Conservation (phyloP, 2,888 invertebrate species). For the Diaperis boleti region DNA sequence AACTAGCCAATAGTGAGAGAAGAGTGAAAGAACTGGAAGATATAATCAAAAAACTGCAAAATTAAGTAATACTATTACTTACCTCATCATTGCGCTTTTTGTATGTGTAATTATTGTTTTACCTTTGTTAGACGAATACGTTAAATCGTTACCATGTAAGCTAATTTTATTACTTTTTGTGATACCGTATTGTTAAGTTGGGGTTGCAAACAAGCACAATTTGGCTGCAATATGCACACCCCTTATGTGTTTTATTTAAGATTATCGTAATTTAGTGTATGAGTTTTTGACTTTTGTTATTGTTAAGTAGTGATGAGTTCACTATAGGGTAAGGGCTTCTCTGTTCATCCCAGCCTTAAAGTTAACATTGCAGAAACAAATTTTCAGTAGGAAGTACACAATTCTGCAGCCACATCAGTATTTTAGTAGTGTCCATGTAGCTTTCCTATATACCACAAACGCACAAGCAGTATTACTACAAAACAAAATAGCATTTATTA, state of each 20-base stretch:
- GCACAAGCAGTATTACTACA: conserved; percentile 20
- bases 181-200: conserved; percentile 12
- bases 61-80: conserved; percentile 56
- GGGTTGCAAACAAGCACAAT: conserved; percentile 26
- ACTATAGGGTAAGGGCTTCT: no score
- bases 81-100: no score
- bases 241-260: no score
- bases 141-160: conserved; percentile 28
- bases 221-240: no score
- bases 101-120: background rate
- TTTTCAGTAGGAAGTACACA: no score
- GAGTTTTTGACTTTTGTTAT: no score
- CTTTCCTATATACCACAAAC: conserved; percentile 22
- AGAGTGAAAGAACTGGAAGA: conserved; percentile 86
- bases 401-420: conserved; percentile 38
- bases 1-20: conserved; percentile 82
- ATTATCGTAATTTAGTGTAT: no score
- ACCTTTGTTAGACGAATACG: no score
- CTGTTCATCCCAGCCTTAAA: no score
- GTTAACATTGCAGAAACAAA: no score
- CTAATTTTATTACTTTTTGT: conserved; percentile 9
- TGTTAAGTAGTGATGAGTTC: no score
- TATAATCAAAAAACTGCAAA: conserved; percentile 75
- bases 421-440: conserved; percentile 30
- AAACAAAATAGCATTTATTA: conserved; percentile 3